A percentile compares a stretch with the other conserved stretches of the same genome.
These are phyloP conservation scores for Leptinotarsa texana DNA, from an alignment of 1,140 invertebrate species.

Conservation along the genomic window DNA sequence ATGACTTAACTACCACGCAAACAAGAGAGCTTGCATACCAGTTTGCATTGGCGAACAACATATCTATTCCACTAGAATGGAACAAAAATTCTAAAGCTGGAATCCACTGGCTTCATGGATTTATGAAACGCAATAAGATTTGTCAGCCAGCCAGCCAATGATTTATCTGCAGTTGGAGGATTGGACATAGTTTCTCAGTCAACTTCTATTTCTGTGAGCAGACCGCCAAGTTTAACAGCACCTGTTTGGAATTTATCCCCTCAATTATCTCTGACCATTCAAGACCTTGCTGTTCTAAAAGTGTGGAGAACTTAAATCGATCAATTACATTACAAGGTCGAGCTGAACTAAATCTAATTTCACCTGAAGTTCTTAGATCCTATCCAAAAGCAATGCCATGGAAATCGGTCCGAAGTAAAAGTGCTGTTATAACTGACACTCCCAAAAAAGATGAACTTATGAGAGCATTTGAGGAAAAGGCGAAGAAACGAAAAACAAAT, in stretches of 20 bases:
- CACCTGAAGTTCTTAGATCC: conserved; percentile 9
- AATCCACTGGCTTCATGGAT: no score
- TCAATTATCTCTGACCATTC: background rate
- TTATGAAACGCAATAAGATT: no score
- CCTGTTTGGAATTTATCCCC: background rate
- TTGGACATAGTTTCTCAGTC: conserved; percentile 16
- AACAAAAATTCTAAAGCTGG: no score
- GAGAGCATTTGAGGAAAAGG: conserved; percentile 2
- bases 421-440: conserved; percentile 4
- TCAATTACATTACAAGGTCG: background rate
- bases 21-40: no score
- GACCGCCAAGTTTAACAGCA: conserved; percentile 15
- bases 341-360: background rate
- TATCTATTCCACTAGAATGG: no score
- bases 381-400: conserved; percentile 1
- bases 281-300: conserved; percentile 8
- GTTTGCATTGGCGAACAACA: no score
- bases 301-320: background rate
- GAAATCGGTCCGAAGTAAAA: background rate
- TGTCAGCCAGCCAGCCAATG: background rate
- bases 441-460: conserved; percentile 11
- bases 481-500: conserved; percentile 1
- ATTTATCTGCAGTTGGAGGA: conserved; percentile 18
- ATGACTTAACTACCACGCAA: no score
- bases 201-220: background rate